Conservation (phyloP, 2,888 invertebrate genomes). For the Pseudanteris insignis region DNA sequence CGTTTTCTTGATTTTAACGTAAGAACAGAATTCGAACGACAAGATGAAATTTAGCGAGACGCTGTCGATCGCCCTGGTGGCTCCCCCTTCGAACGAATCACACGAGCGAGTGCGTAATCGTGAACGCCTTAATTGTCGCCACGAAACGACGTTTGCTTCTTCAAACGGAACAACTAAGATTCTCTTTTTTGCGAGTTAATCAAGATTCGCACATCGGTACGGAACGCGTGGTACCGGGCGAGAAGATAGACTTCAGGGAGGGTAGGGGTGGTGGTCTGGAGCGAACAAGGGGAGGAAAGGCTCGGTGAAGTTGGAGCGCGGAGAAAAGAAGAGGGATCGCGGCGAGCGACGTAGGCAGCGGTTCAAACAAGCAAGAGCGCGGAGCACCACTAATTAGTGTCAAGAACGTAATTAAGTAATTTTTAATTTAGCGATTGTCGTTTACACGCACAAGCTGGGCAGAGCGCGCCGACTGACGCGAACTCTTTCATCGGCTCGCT, state of each 20-base stretch:
- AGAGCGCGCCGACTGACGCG: conserved; percentile 45
- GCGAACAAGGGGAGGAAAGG: conserved; percentile 28
- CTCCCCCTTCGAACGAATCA: conserved; percentile 4
- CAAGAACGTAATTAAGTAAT: conserved; percentile 76
- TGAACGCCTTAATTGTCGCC: conserved; percentile 12
- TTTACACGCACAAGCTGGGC: conserved; percentile 62
- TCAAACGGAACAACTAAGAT: conserved; percentile 18
- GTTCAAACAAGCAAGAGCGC: conserved; percentile 56
- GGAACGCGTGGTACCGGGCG: conserved; percentile 17
- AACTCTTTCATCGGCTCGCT: conserved; percentile 38
- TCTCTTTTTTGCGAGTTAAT: conserved; percentile 30
- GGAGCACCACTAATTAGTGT: conserved; percentile 71
- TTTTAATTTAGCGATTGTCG: conserved; percentile 72
- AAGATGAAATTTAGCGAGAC: too few relatives aligned
- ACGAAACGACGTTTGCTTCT: neutral
- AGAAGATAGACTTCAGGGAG: neutral
- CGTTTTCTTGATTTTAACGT: too few relatives aligned
- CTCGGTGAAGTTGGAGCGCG: conserved; percentile 36
- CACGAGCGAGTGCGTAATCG: neutral
- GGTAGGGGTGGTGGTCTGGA: neutral
- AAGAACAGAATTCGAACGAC: too few relatives aligned
- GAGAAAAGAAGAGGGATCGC: conserved; percentile 42
- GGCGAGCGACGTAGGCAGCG: conserved; percentile 47
- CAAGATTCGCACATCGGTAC: conserved; percentile 28
- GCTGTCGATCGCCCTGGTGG: too few relatives aligned